Conservation (phyloP, 2,888 invertebrate genomes). For the Monopis laevigella region DNA sequence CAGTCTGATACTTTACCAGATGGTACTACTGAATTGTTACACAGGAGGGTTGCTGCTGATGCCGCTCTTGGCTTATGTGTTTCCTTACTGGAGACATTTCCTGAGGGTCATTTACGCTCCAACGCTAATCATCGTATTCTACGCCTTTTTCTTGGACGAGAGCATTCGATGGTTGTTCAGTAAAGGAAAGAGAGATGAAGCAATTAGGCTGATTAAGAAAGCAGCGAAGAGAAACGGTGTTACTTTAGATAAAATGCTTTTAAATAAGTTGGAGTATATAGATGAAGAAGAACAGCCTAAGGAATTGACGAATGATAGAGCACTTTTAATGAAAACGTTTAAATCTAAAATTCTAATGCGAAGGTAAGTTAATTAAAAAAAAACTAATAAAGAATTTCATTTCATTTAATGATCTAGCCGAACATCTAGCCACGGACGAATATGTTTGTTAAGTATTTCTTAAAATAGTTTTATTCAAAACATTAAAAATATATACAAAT, state of each 20-base stretch:
- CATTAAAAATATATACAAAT: too few species aligned
- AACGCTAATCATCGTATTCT: constrained; percentile 42
- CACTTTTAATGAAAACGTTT: constrained; percentile 45
- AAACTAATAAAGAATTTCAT: too few species aligned
- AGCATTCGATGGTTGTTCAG: constrained; percentile 57
- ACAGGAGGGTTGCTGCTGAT: constrained; percentile 47
- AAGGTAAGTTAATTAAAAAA: constrained; percentile 22
- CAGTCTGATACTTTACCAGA: constrained; percentile 45
- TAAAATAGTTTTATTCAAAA: too few species aligned
- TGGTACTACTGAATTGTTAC: constrained; percentile 54
- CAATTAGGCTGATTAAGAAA: constrained; percentile 40
- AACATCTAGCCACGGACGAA: too few species aligned
- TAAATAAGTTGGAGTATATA: constrained; percentile 39
- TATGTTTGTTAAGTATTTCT: too few species aligned
- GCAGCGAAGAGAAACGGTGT: constrained; percentile 46
- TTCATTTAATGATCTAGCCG: too few species aligned
- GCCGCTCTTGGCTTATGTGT: constrained; percentile 50
- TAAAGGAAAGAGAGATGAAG: constrained; percentile 43
- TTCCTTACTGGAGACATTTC: constrained; percentile 55
- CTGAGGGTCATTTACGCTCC: constrained; percentile 52
- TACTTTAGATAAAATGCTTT: constrained; percentile 29
- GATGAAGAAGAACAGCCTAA: constrained; percentile 31
- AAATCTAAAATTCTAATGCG: constrained; percentile 50
- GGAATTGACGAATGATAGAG: constrained; percentile 30
- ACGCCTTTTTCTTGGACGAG: constrained; percentile 50